These are phyloP conservation scores for Rhopilema esculentum DNA, from an alignment of 30 jellyfish, hydroid and myxozoan species.

Conservation along the genomic window DNA sequence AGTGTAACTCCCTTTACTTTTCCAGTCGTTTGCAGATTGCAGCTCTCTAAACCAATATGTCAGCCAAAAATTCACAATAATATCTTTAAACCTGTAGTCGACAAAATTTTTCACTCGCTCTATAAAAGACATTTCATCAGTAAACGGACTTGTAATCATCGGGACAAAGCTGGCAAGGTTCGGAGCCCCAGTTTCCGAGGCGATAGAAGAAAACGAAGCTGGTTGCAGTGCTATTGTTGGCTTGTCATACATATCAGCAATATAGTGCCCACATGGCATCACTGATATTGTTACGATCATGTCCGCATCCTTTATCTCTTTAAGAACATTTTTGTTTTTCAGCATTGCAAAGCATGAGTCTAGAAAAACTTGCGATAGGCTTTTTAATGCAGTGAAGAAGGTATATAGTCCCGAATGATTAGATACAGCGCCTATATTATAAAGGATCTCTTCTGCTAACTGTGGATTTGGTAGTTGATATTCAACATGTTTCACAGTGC, in stretches of 20 bases:
- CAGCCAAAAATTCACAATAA: background rate
- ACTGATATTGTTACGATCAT: conserved; percentile 10
- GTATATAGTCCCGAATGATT: background rate
- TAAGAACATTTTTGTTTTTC: background rate
- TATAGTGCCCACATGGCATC: no score
- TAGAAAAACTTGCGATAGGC: background rate
- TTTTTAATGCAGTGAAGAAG: background rate
- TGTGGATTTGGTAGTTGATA: background rate
- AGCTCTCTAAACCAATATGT: background rate
- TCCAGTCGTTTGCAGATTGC: background rate
- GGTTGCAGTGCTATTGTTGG: conserved; percentile 23
- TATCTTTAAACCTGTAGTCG: background rate
- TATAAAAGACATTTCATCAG: conserved; percentile 34
- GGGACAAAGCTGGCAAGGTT: no score
- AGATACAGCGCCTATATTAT: background rate
- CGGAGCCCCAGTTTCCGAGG: conserved; percentile 12
- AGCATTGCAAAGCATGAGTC: background rate
- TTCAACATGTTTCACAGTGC: conserved; percentile 25
- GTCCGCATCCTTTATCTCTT: conserved; percentile 16
- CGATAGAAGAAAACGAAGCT: conserved; percentile 5
- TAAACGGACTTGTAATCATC: background rate
- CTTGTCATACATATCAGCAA: conserved; percentile 19
- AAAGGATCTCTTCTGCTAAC: background rate
- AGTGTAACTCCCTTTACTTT: background rate
- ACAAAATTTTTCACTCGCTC: conserved; percentile 14